Evolutionary conservation across 2,113 vertebrate genomes (phyloP).

Genomic region (Paramisgurnus dabryanus): DNA sequence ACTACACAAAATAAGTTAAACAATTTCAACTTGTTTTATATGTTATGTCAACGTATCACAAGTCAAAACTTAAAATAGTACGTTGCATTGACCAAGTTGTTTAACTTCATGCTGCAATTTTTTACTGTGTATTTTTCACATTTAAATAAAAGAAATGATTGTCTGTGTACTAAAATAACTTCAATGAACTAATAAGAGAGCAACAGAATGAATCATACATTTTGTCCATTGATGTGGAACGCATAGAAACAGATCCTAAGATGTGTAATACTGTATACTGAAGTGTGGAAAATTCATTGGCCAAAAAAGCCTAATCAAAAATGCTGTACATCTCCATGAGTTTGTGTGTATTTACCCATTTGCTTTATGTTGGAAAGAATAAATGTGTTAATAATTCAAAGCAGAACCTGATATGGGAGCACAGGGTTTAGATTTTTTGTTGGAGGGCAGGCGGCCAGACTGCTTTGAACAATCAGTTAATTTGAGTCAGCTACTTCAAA

Average conservation of each 20-base stretch:
- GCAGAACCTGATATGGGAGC: not conserved
- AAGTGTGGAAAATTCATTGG: conserved; percentile 65
- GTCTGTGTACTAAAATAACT: not conserved
- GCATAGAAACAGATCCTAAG: conserved; percentile 60
- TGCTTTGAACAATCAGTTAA: conserved; percentile 66
- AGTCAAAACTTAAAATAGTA: too few species aligned
- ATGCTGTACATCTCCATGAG: not conserved
- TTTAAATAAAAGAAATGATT: not conserved
- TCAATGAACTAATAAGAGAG: not conserved
- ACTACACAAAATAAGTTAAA: too few species aligned
- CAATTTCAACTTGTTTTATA: too few species aligned
- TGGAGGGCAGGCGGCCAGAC: conserved; percentile 45
- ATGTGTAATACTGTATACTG: conserved; percentile 56
- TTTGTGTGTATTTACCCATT: not conserved
- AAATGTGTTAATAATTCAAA: not conserved
- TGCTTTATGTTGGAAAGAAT: conserved; percentile 37
- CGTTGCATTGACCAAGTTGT: too few species aligned
- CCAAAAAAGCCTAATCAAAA: conserved; percentile 61
- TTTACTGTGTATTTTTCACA: too few species aligned
- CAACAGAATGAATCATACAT: conserved; percentile 31
- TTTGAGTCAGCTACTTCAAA: conserved; percentile 58
- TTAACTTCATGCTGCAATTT: too few species aligned
- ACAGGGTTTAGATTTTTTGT: not conserved
- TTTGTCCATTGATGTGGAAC: conserved; percentile 41
- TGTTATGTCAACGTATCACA: too few species aligned